Evolutionary conservation across 2,113 vertebrate genomes (phyloP).

Genomic region (Sylvietta virens): DNA sequence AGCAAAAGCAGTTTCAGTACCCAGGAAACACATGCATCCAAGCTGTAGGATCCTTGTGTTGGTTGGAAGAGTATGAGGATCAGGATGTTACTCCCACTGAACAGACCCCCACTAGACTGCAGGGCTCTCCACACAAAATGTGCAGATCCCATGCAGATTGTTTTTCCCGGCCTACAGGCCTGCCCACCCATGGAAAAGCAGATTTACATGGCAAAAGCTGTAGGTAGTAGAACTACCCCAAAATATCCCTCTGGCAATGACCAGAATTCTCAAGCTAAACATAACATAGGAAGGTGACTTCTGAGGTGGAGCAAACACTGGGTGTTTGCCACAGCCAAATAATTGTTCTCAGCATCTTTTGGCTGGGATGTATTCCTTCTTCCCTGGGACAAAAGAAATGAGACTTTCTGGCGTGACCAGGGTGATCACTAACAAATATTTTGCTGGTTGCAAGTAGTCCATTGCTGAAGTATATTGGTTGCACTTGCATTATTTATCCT

Average conservation of each 20-base stretch:
- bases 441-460: neutral
- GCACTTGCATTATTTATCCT: neutral
- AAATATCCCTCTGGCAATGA: neutral
- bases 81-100: neutral
- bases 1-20: neutral
- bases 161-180: neutral
- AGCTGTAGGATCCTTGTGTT: neutral
- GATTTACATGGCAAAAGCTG: neutral
- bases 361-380: neutral
- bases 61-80: neutral
- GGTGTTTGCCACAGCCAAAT: neutral
- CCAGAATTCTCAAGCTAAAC: neutral
- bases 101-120: rapidly evolving
- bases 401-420: neutral
- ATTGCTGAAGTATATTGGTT: neutral
- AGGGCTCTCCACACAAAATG: rapidly evolving
- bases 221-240: neutral
- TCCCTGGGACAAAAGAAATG: neutral
- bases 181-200: neutral
- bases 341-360: neutral
- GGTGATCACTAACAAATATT: neutral
- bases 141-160: neutral
- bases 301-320: neutral
- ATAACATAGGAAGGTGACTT: neutral
- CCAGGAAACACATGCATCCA: neutral